Evolutionary conservation across 2,797 vertebrate species (phyloP), one percentile per base, ranked within the genome.

Genomic region (Sebastes nivosus): DNA sequence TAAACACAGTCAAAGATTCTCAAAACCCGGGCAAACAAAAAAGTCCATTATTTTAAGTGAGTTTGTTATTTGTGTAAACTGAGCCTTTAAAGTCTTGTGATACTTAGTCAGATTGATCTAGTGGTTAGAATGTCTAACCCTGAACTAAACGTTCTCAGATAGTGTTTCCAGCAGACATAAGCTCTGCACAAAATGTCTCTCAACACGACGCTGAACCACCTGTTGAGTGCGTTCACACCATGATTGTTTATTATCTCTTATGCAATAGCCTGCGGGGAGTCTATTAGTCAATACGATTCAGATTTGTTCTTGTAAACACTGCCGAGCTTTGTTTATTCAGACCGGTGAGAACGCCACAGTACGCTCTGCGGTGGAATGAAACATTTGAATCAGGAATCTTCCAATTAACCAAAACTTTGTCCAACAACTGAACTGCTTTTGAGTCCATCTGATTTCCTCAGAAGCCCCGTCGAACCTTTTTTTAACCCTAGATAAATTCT

Each of bases 141-240:
- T 20, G 55, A 72, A 27, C 34, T 14, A 18, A 72, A 65, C 12
- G 3, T 11, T 64, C 20, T 64, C 32, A 38, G 20, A 72, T 3
- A 36, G 52, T 3, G 32, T 73, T 68, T 54, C 50, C 57, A 68
- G 50, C 50, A 38, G 50, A 72, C 25, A 30, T 5, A 30, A 68
- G 72, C 52, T 16, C 46, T 67, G 63, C 66, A 72, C 64, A 79
- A 71, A 71, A 66, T 25, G 42, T 65, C 57, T 79, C 66, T 65
- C 70, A 50, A 50, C 67, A 67, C 5, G 59, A 80, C 32, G 29
- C 63, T 36, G 71, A 30, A 50, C 76, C 68, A 76, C 16, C 59
- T 75, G 75, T 77, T 83, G 82, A 68, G 25, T 20, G 65, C 63
- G 5, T 57, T 86, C 85, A 77, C 86, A 77, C 24, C 68, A 27